Conservation (phyloP, 2,888 invertebrate genomes). For the Meiosimyza platycephala region DNA sequence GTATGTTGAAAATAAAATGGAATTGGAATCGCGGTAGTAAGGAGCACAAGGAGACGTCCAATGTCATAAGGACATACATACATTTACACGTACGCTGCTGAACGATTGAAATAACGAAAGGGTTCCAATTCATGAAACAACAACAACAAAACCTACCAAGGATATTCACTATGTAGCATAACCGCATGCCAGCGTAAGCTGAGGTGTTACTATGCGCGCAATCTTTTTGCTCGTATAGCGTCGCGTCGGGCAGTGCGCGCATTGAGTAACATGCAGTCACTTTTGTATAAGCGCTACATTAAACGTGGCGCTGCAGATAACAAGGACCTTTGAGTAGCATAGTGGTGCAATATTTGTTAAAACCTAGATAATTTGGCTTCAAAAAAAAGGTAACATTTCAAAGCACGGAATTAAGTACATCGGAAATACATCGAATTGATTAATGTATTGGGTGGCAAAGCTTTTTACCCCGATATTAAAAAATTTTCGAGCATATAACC, state of each 20-base stretch:
- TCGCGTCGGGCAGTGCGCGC: background rate
- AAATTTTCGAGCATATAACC: too few species aligned
- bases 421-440: too few species aligned
- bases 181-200: background rate
- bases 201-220: slow-evolving; percentile 9
- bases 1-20: background rate
- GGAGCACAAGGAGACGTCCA: background rate
- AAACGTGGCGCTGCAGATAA: background rate
- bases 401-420: too few species aligned
- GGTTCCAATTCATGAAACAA: slow-evolving; percentile 3
- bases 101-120: background rate
- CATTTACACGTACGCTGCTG: too few species aligned
- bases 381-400: too few species aligned
- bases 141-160: background rate
- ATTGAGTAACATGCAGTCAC: background rate
- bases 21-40: background rate
- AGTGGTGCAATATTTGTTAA: too few species aligned
- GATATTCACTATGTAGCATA: background rate
- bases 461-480: too few species aligned
- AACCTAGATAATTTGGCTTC: too few species aligned
- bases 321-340: background rate
- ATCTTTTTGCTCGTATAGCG: background rate
- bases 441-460: too few species aligned
- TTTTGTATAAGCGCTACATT: background rate
- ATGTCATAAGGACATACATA: background rate